A percentile compares a stretch with the other conserved stretches of the same genome.
phyloP scores from a whole-genome alignment of 2,888 invertebrate genomes.

The Germaria angustata region DNA sequence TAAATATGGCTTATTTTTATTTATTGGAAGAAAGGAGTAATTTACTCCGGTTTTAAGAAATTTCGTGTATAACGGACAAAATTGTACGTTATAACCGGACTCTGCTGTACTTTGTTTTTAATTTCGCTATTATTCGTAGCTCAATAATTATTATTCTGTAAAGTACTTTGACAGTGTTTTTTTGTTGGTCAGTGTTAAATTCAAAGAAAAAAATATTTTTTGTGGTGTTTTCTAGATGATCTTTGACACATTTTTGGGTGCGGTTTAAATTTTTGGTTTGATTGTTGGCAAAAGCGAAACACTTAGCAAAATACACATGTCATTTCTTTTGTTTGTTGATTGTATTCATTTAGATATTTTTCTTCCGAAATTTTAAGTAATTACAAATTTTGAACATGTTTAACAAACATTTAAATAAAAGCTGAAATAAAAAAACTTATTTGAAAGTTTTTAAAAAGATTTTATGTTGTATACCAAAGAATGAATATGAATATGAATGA shows the following conservation, averaged over 20 bases:
- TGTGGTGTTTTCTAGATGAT: slow-evolving; percentile 60
- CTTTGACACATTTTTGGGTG: slow-evolving; percentile 71
- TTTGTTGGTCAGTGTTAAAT: slow-evolving; percentile 17
- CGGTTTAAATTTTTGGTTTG: slow-evolving; percentile 56
- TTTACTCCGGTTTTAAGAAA: no score
- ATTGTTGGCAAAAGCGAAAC: slow-evolving; percentile 12
- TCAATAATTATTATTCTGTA: slow-evolving; percentile 32
- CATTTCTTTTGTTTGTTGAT: slow-evolving; percentile 20
- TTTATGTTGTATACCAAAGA: slow-evolving; percentile 20
- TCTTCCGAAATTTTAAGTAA: slow-evolving; percentile 8
- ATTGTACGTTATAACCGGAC: no score
- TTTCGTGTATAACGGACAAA: no score
- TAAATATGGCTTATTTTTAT: no score
- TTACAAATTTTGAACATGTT: slow-evolving; percentile 54
- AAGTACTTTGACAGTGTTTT: slow-evolving; percentile 9
- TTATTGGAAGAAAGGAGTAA: no score
- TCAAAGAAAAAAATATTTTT: slow-evolving; percentile 4
- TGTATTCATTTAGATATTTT: neutral
- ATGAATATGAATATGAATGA: neutral
- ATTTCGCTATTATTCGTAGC: slow-evolving; percentile 22
- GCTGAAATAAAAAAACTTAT: slow-evolving; percentile 12
- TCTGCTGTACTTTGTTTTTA: no score
- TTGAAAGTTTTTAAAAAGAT: slow-evolving; percentile 9
- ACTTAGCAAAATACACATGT: slow-evolving; percentile 42
- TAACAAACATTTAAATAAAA: slow-evolving; percentile 36